Conservation (phyloP, 2,797 vertebrate genomes). For the Gephyroberyx darwinii region DNA sequence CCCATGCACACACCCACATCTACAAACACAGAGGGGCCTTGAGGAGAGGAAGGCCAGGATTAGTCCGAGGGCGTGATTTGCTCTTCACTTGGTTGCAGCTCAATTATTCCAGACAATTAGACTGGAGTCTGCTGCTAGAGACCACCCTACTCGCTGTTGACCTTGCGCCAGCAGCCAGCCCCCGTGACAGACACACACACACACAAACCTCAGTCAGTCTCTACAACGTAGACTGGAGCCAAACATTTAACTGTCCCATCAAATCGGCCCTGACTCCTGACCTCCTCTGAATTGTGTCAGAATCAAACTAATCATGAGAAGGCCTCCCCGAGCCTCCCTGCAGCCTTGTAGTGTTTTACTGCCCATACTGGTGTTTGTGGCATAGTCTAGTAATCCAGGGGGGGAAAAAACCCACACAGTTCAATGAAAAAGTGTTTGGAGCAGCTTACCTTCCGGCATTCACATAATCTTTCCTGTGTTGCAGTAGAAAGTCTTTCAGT, state of each 20-base stretch:
- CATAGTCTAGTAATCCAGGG: neutral
- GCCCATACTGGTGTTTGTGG: conserved; percentile 32
- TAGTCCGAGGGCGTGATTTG: conserved; percentile 77
- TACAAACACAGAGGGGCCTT: conserved; percentile 60
- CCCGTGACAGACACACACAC: conserved; percentile 22
- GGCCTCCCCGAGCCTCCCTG: conserved; percentile 3
- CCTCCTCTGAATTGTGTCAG: conserved; percentile 39
- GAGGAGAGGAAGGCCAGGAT: conserved; percentile 70
- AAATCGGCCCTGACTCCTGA: conserved; percentile 54
- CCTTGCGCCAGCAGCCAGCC: conserved; percentile 66
- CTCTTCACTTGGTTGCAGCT: conserved; percentile 77
- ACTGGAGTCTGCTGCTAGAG: conserved; percentile 70
- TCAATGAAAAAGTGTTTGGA: conserved; percentile 15
- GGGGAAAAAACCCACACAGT: neutral
- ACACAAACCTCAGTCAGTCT: neutral
- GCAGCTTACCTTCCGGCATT: conserved; percentile 90
- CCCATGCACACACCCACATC: conserved; percentile 42
- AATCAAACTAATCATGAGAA: conserved; percentile 31
- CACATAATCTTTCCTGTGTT: conserved; percentile 97
- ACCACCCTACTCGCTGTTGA: conserved; percentile 77
- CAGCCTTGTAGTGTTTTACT: conserved; percentile 39
- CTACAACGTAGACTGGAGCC: neutral
- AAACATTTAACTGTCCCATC: conserved; percentile 35
- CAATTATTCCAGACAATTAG: conserved; percentile 83
- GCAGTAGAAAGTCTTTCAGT: conserved; percentile 95